Evolutionary conservation across 37 sponge, comb jelly and placozoan species (phyloP), one percentile per base, ranked within the genome.

Genomic region (Chondrosia reniformis): DNA sequence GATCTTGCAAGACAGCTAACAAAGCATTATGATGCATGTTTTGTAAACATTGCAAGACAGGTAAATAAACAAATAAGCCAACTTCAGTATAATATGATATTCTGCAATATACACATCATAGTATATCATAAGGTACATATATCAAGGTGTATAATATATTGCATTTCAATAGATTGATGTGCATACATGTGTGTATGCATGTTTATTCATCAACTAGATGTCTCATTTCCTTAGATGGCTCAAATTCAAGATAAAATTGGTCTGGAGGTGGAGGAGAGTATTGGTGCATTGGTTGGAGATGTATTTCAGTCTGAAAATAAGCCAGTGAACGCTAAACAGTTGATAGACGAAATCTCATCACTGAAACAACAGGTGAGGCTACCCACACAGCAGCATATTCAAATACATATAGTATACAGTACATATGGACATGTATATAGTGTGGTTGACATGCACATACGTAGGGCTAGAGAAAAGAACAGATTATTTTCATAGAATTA

Each of bases 1-100:
- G 49, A 34, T 32, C 22, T 65, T 21, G 79, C 89, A 0, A 36
- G 39, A 43, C 73, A 81, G 40, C 31, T 63, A n/a, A 72, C 67
- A 22, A 64, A 77, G 46, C 88, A 77, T 19, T 91, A 91, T 69
- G 85, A 88, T 55, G 41, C 32, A 63, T 78, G 88, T 41, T 64
- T 91, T 25, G 71, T 87, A 0, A 40, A 66, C 2, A 55, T 91
- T 33, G 88, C 85, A 7, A 76, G 65, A 76, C 76, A 91, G 81
- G 89, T 87, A 24, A 33, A n/a, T n/a, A n/a, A n/a, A n/a, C n/a
- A n/a, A n/a, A n/a, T n/a, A n/a, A n/a, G n/a, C n/a, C n/a, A n/a
- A n/a, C n/a, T n/a, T n/a, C n/a, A n/a, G n/a, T n/a, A n/a, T n/a
- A n/a, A n/a, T n/a, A n/a, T n/a, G n/a, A n/a, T n/a, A n/a, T n/a